phyloP scores from a whole-genome alignment of 1,140 invertebrate species.

The Drosophila murphyi region DNA sequence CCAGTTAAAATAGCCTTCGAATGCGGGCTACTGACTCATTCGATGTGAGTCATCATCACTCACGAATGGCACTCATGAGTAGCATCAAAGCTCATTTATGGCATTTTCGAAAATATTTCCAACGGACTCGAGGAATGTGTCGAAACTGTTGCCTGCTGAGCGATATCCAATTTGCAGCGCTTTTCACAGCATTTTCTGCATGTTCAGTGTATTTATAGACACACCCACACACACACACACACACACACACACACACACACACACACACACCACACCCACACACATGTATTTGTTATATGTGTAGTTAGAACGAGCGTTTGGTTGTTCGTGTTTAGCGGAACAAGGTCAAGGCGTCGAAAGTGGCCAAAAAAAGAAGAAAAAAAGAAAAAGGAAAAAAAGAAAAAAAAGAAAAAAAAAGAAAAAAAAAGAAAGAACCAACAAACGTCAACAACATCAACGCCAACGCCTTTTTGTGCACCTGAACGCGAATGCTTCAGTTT shows the following conservation, averaged over 20 bases:
- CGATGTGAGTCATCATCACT: background rate
- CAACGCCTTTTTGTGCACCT: conserved; percentile 59
- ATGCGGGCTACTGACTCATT: conserved; percentile 44
- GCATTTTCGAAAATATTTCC: conserved; percentile 33
- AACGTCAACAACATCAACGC: conserved; percentile 34
- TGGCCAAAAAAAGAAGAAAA: conserved; percentile 32
- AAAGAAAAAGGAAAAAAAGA: conserved; percentile 1
- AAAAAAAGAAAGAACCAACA: conserved; percentile 14
- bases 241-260: too few species aligned
- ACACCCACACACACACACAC: background rate
- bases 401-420: conserved; percentile 5
- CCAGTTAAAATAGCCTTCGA: conserved; percentile 68
- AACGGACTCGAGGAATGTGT: conserved; percentile 36
- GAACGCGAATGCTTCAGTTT: conserved; percentile 20
- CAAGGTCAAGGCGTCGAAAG: conserved; percentile 71
- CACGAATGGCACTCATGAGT: background rate
- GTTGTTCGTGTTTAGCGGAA: conserved; percentile 45
- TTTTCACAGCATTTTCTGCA: conserved; percentile 28
- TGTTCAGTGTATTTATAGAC: conserved; percentile 22
- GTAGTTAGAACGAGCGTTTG: conserved; percentile 2
- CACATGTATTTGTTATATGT: background rate
- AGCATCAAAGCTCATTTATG: background rate
- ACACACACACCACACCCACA: conserved; percentile 2
- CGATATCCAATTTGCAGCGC: conserved; percentile 23
- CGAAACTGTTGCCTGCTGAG: conserved; percentile 14